Conservation (phyloP, 64 coral and sea anemone species). For the Montipora cactus region DNA sequence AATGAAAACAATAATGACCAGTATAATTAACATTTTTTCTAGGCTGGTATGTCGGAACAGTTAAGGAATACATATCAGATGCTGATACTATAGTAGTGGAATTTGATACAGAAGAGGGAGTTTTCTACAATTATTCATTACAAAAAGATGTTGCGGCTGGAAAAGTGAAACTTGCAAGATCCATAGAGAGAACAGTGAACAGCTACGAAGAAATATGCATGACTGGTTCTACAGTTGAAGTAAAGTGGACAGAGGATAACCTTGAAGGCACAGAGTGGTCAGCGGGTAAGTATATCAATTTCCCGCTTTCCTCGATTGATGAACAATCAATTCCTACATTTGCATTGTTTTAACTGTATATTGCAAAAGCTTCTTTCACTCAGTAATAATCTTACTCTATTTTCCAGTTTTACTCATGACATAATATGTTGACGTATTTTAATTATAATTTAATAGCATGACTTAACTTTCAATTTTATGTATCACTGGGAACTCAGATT, state of each 20-base stretch:
- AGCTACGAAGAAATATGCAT: constrained; percentile 21
- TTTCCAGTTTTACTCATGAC: no score
- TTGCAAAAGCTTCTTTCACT: no score
- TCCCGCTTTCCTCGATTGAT: no score
- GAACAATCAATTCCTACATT: no score
- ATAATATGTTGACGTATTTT: no score
- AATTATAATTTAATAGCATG: no score
- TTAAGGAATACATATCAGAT: constrained; percentile 20
- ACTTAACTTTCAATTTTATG: no score
- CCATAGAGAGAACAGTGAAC: constrained; percentile 15
- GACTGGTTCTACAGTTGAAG: constrained; percentile 9
- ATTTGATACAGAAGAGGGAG: constrained; percentile 38
- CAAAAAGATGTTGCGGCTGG: constrained; percentile 4
- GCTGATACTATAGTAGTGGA: constrained; percentile 41
- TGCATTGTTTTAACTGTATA: no score
- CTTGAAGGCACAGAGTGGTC: constrained; percentile 21
- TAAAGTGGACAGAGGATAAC: constrained; percentile 28
- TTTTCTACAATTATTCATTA: constrained; percentile 32
- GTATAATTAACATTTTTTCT: background rate
- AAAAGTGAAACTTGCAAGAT: constrained; percentile 54
- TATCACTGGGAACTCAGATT: no score
- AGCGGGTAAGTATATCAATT: constrained; percentile 15
- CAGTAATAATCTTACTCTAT: no score
- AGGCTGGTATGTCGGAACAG: constrained; percentile 46
- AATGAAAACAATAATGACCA: no score